Evolutionary conservation across 2,113 vertebrate species (phyloP), one percentile per base, ranked within the genome.

Genomic region (Petrocephalus microphthalmus): DNA sequence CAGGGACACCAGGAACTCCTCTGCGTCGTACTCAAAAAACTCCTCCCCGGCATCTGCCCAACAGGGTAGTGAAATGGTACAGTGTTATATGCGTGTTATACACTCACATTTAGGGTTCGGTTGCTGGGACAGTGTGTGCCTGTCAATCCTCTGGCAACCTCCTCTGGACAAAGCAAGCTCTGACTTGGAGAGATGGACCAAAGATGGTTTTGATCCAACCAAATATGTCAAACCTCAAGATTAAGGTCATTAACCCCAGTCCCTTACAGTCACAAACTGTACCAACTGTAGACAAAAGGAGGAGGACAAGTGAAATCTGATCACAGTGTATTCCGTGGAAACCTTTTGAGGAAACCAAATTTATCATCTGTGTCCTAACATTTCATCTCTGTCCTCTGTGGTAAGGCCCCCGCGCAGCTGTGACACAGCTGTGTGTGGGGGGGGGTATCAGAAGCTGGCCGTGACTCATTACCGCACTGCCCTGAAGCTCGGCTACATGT

Each of bases 1-100:
- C 94, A 99, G 94, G 92, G 98, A 98, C 89, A 97, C 97, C 93
- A 99, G 95, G 94, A 99, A 98, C 93, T 99, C 98, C 94, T 99
- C 98, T 0, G 98, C 96, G 74, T 99, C 98, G 1, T 99, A 99
- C 93, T 99, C 98, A 60, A 99, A 99, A 92, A 98, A 99, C 91
- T 99, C 98, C 95, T 99, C 98, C 33, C 96, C 92, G 54, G 96
- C 95, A 94, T 99, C 98, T 99, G 91, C 87, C 88, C 57, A 85
- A 60, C 13, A 51, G n/a, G 53, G 7, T 84, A 7, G 90, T 87
- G 74, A 88, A 64, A 89, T n/a, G 64, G 54, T 51, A 1, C 10
- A 20, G 22, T n/a, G 13, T 25, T 20, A n/a, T n/a, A n/a, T n/a
- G n/a, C n/a, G 51, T 20, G 47, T 67, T 84, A 53, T n/a, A 60